Percentiles rank a stretch among this genome's conserved stretches.
Evolutionary conservation across 1,140 invertebrate genomes (phyloP).

Genomic region (Musca vetustissima): DNA sequence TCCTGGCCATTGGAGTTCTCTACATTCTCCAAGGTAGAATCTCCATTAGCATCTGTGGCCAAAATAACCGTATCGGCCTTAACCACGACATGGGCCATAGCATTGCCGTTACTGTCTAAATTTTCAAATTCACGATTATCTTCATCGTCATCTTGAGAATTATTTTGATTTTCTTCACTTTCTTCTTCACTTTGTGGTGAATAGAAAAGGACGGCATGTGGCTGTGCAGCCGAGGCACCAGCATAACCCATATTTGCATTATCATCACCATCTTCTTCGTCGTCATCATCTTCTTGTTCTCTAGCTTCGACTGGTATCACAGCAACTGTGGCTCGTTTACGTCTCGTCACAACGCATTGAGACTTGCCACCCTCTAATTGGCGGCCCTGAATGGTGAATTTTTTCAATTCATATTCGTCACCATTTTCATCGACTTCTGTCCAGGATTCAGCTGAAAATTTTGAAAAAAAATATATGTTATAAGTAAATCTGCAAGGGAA

Average conservation of each 20-base stretch:
- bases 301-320: conserved; percentile 4
- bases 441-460: conserved; percentile 36
- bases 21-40: too few relatives aligned
- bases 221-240: neutral
- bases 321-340: conserved; percentile 34
- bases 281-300: conserved; percentile 20
- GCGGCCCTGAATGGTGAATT: conserved; percentile 46
- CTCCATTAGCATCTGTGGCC: too few relatives aligned
- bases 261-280: neutral
- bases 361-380: conserved; percentile 44
- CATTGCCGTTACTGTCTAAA: neutral
- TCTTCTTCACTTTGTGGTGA: conserved; percentile 12
- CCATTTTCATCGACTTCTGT: conserved; percentile 51
- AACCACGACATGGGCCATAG: too few relatives aligned
- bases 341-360: conserved; percentile 45
- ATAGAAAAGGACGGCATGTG: neutral
- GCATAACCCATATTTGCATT: neutral
- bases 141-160: neutral
- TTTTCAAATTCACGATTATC: conserved; percentile 4
- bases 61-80: too few relatives aligned
- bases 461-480: neutral
- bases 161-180: neutral
- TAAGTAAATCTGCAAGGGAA: too few relatives aligned
- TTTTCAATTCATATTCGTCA: conserved; percentile 48
- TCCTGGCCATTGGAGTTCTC: neutral